Percentiles rank a stretch among this genome's conserved stretches.
These are phyloP conservation scores for Podarcis lilfordi DNA, from an alignment of 2,797 vertebrate genomes.

Conservation along the genomic window DNA sequence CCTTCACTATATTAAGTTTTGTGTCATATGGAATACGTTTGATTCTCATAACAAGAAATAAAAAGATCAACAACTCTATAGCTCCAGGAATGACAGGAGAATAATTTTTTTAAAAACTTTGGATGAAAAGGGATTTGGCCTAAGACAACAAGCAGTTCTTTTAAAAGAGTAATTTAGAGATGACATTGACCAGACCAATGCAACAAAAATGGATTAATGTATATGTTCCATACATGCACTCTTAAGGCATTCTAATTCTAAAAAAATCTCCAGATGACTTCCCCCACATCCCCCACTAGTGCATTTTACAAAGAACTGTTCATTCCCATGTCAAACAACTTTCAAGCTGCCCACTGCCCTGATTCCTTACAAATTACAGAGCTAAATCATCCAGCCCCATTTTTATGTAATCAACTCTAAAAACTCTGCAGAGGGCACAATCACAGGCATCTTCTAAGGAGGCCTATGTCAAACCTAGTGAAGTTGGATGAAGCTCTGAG, in stretches of 20 bases:
- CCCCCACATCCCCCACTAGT: background rate
- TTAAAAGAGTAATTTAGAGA: conserved; percentile 11
- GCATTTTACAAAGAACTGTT: background rate
- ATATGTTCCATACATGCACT: conserved; percentile 11
- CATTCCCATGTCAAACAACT: background rate
- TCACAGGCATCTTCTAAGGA: background rate
- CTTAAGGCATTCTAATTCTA: background rate
- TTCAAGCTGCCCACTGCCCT: background rate
- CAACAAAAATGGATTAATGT: background rate
- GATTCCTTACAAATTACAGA: background rate
- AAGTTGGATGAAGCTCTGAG: background rate
- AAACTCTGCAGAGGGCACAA: conserved; percentile 2
- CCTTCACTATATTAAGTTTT: background rate
- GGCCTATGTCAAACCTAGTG: background rate
- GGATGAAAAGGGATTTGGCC: background rate
- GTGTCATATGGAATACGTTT: background rate
- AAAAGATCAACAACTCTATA: background rate
- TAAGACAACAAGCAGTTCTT: background rate
- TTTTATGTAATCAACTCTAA: conserved; percentile 4
- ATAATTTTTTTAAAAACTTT: background rate
- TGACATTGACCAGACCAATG: conserved; percentile 1
- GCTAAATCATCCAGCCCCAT: background rate
- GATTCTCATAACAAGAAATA: conserved; percentile 1
- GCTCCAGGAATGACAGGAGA: background rate
- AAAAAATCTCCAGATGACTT: background rate